phyloP scores from a whole-genome alignment of 2,888 invertebrate genomes.

The Andrena dorsata region DNA sequence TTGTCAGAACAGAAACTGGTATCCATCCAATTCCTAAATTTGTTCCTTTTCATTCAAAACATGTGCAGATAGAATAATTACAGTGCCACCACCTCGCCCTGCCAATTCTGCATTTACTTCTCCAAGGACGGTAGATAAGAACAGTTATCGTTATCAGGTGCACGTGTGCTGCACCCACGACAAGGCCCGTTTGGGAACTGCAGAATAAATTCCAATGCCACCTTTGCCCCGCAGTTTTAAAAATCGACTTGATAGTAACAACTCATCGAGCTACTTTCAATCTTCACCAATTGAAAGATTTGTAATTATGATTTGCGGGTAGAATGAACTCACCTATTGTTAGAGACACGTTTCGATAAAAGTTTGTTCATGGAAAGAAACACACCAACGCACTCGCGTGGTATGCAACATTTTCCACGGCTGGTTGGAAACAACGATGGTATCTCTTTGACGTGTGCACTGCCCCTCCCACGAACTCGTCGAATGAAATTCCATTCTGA shows the following conservation, averaged over 20 bases:
- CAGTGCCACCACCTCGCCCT: neutral
- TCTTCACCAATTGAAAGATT: too few relatives aligned
- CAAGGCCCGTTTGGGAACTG: conserved; percentile 14
- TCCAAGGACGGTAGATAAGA: neutral
- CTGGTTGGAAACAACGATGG: conserved; percentile 68
- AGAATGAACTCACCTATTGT: too few relatives aligned
- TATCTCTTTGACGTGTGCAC: conserved; percentile 66
- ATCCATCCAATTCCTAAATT: neutral
- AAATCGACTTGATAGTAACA: neutral
- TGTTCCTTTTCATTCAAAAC: neutral
- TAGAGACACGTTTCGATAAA: conserved; percentile 21
- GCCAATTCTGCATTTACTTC: neutral
- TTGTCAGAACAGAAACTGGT: too few relatives aligned
- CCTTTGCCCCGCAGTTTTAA: neutral
- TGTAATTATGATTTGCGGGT: too few relatives aligned
- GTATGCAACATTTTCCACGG: conserved; percentile 64
- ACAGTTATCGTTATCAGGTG: neutral
- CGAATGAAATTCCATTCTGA: conserved; percentile 68
- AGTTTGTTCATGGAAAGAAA: conserved; percentile 27
- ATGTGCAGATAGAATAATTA: neutral
- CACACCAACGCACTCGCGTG: conserved; percentile 11
- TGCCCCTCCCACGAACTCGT: conserved; percentile 30
- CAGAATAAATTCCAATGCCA: conserved; percentile 15
- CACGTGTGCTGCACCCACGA: neutral
- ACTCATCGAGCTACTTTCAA: too few relatives aligned